Percentiles rank a stretch among this genome's conserved stretches.
Evolutionary conservation across 2,113 vertebrate species (phyloP).

Genomic region (Sitta europaea): DNA sequence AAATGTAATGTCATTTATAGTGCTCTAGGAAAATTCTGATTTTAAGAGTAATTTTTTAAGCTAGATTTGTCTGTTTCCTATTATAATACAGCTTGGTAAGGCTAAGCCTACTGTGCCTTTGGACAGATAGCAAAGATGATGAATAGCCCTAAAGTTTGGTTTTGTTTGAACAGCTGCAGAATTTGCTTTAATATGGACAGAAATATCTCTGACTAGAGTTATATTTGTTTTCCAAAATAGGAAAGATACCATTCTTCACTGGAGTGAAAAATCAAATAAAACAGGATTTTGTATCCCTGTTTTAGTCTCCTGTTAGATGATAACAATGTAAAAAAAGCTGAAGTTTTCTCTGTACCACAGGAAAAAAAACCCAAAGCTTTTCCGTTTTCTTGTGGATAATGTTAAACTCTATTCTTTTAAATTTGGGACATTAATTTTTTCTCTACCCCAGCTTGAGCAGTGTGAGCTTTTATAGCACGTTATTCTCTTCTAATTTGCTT

Average conservation of each 20-base stretch:
- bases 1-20: background rate
- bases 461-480: background rate
- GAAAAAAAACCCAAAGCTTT: background rate
- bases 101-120: background rate
- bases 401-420: background rate
- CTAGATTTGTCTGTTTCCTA: background rate
- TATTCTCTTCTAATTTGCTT: background rate
- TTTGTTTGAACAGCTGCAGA: slow-evolving; percentile 46
- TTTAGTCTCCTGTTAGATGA: background rate
- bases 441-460: background rate
- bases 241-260: background rate
- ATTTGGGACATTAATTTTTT: background rate
- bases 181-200: background rate
- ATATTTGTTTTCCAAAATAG: background rate
- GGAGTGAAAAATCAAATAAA: background rate
- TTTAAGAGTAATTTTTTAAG: background rate
- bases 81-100: background rate
- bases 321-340: background rate
- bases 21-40: background rate
- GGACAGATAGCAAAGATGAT: background rate
- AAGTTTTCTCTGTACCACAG: background rate
- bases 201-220: background rate
- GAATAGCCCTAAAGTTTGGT: background rate
- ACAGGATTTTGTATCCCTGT: background rate
- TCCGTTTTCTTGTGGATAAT: background rate